Percentiles rank a stretch among this genome's conserved stretches.
These are phyloP conservation scores for Borostomias antarcticus DNA, from an alignment of 2,797 vertebrate genomes.

Conservation along the genomic window DNA sequence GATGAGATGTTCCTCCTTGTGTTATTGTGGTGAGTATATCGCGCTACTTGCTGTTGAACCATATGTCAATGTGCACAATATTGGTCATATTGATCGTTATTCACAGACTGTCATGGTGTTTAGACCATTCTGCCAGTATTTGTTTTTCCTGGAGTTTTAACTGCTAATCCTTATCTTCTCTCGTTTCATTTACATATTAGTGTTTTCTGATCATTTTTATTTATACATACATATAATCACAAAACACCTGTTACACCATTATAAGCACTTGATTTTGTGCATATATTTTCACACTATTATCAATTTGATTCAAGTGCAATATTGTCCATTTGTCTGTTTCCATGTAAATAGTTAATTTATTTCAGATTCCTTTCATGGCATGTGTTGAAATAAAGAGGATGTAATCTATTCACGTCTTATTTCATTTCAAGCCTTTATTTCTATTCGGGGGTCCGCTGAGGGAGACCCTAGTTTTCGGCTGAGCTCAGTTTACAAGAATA, in stretches of 20 bases:
- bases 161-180: conserved; percentile 5
- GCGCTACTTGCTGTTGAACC: conserved; percentile 28
- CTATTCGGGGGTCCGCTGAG: conserved; percentile 8
- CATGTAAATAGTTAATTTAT: conserved; percentile 57
- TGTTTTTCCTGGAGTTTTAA: conserved; percentile 13
- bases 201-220: neutral
- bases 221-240: too few relatives aligned
- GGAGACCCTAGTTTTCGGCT: too few relatives aligned
- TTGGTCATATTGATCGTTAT: conserved; percentile 76
- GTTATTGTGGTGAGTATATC: conserved; percentile 35
- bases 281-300: conserved; percentile 8
- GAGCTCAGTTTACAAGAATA: conserved; percentile 9
- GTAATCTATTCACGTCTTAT: conserved; percentile 21
- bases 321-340: conserved; percentile 42
- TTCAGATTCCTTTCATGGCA: conserved; percentile 58
- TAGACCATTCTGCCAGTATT: conserved; percentile 35
- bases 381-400: conserved; percentile 68
- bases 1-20: conserved; percentile 13
- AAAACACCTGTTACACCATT: conserved; percentile 7
- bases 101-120: conserved; percentile 34
- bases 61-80: conserved; percentile 54
- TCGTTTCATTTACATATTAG: neutral
- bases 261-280: conserved; percentile 40
- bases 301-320: conserved; percentile 61
- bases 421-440: too few relatives aligned